These are phyloP conservation scores for Eristalis pertinax DNA, from an alignment of 2,888 invertebrate genomes.

Conservation along the genomic window DNA sequence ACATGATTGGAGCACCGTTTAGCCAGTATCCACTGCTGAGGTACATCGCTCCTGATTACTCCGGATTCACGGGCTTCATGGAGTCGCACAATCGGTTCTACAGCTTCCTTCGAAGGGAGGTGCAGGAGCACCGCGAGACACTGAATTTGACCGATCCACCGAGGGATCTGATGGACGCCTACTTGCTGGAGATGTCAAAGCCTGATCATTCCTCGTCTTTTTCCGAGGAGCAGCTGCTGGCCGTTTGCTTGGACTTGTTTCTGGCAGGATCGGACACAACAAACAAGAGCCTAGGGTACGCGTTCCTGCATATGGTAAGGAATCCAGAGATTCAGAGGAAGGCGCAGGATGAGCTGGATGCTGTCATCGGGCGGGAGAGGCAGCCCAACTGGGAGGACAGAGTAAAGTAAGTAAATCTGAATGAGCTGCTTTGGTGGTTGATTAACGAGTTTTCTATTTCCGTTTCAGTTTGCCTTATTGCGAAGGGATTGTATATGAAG, in stretches of 20 bases:
- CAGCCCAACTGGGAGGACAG: constrained; percentile 88
- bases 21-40: constrained; percentile 90
- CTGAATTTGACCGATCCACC: constrained; percentile 84
- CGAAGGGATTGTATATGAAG: constrained; percentile 89
- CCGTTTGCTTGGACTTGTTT: constrained; percentile 92
- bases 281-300: constrained; percentile 89
- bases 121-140: constrained; percentile 87
- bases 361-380: constrained; percentile 87
- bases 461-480: constrained; percentile 89
- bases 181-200: constrained; percentile 86
- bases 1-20: constrained; percentile 91
- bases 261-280: constrained; percentile 94
- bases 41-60: constrained; percentile 87
- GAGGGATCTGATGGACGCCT: constrained; percentile 91
- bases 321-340: constrained; percentile 88
- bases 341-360: constrained; percentile 90
- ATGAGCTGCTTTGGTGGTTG: constrained; percentile 34
- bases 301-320: constrained; percentile 88
- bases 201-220: constrained; percentile 84
- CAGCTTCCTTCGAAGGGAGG: constrained; percentile 87
- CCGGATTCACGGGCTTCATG: constrained; percentile 89
- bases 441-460: not conserved
- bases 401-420: constrained; percentile 83
- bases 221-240: constrained; percentile 88
- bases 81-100: constrained; percentile 88